These are phyloP conservation scores for Heliconius ethilla DNA, from an alignment of 2,888 invertebrate species.

Conservation along the genomic window DNA sequence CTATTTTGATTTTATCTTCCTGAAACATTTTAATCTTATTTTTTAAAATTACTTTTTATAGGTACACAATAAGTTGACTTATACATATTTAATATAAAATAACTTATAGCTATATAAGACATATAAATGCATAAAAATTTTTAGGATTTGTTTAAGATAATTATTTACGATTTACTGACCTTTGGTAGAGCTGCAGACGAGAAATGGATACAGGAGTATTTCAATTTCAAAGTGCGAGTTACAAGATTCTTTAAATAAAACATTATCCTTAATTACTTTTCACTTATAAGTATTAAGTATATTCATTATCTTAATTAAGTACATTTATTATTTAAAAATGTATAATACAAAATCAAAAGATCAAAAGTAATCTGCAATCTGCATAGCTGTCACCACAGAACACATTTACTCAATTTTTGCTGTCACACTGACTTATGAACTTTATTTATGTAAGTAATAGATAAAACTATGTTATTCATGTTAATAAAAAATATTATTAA, in stretches of 20 bases:
- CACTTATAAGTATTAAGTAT: background rate
- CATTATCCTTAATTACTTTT: conserved; percentile 37
- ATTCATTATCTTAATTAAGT: too few relatives aligned
- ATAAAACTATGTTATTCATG: too few relatives aligned
- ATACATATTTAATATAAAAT: background rate
- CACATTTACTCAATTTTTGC: too few relatives aligned
- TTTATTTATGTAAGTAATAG: too few relatives aligned
- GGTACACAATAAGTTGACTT: background rate
- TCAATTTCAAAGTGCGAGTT: conserved; percentile 44
- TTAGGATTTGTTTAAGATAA: too few relatives aligned
- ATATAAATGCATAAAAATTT: background rate
- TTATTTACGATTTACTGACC: conserved; percentile 45
- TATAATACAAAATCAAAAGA: background rate
- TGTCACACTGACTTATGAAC: too few relatives aligned
- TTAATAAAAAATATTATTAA: too few relatives aligned
- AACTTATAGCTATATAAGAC: background rate
- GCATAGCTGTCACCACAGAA: background rate
- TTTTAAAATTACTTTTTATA: background rate
- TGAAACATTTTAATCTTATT: conserved; percentile 53
- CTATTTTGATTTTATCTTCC: conserved; percentile 85
- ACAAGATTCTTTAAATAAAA: conserved; percentile 47
- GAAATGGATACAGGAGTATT: conserved; percentile 45
- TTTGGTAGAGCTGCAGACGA: conserved; percentile 51
- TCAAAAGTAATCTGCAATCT: background rate
- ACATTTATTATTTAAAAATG: too few relatives aligned